These are phyloP conservation scores for Lacanobia oleracea DNA, from an alignment of 2,888 invertebrate genomes.

Conservation along the genomic window DNA sequence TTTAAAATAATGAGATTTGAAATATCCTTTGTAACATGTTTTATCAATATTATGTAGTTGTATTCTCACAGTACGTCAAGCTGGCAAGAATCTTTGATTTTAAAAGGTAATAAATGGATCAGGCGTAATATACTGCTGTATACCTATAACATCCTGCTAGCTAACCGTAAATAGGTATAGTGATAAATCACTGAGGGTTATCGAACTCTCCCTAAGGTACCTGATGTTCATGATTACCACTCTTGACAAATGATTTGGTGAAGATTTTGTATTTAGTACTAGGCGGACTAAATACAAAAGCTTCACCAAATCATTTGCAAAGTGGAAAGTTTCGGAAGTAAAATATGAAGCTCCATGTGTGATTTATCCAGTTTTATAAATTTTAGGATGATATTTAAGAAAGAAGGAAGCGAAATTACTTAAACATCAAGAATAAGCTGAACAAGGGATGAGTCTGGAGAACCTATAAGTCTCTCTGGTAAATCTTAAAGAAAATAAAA, in stretches of 20 bases:
- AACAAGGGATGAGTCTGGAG: not conserved
- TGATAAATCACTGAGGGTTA: conserved; percentile 36
- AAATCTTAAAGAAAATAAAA: conserved; percentile 12
- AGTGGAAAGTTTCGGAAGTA: not conserved
- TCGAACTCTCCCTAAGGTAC: conserved; percentile 18
- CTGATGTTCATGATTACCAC: conserved; percentile 9
- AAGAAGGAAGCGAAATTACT: not conserved
- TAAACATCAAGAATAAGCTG: not conserved
- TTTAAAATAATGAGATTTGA: no score
- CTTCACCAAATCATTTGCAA: no score
- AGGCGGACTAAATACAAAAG: no score
- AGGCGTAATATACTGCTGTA: conserved; percentile 10
- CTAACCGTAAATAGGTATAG: not conserved
- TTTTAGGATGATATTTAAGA: not conserved
- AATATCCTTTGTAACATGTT: no score
- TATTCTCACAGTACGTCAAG: not conserved
- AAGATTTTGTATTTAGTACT: not conserved
- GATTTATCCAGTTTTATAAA: not conserved
- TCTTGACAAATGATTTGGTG: not conserved
- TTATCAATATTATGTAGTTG: no score
- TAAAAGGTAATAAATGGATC: not conserved
- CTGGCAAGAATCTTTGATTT: not conserved
- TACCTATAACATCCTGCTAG: not conserved
- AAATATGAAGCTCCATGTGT: not conserved
- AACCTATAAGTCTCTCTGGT: not conserved